Percentiles rank a stretch among this genome's conserved stretches.
Conservation (phyloP, 2,113 vertebrate species). For the Hemiprocne comata region DNA sequence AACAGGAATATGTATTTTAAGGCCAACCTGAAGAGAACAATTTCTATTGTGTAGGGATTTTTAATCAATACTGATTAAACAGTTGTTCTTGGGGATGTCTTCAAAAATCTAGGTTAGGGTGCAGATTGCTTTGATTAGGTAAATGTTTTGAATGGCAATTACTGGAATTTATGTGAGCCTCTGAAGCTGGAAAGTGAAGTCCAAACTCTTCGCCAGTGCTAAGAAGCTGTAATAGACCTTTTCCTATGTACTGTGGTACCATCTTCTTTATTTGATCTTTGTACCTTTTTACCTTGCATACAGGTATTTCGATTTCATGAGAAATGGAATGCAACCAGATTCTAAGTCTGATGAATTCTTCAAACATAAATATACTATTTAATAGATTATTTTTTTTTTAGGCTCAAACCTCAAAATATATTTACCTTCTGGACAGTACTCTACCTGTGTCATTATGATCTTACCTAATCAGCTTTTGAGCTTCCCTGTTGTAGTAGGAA, state of each 20-base stretch:
- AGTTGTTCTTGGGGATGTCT: background rate
- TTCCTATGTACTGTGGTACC: background rate
- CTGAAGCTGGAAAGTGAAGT: background rate
- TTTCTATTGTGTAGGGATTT: background rate
- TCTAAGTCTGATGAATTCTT: background rate
- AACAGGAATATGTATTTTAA: background rate
- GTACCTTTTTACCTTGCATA: background rate
- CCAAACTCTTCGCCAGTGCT: background rate
- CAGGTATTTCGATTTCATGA: background rate
- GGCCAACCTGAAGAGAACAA: background rate
- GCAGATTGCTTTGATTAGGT: background rate
- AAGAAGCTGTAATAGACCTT: background rate
- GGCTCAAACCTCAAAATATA: background rate
- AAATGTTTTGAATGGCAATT: background rate
- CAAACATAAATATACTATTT: background rate
- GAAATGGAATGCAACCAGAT: background rate
- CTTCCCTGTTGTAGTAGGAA: background rate
- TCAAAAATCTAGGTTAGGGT: background rate
- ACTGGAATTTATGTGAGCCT: background rate
- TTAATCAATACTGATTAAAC: background rate
- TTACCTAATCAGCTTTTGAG: background rate
- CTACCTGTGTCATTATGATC: background rate
- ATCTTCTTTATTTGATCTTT: background rate
- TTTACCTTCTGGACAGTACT: background rate
- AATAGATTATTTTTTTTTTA: background rate